These are phyloP conservation scores for Pediacus dermestoides DNA, from an alignment of 2,888 invertebrate species.

Conservation along the genomic window DNA sequence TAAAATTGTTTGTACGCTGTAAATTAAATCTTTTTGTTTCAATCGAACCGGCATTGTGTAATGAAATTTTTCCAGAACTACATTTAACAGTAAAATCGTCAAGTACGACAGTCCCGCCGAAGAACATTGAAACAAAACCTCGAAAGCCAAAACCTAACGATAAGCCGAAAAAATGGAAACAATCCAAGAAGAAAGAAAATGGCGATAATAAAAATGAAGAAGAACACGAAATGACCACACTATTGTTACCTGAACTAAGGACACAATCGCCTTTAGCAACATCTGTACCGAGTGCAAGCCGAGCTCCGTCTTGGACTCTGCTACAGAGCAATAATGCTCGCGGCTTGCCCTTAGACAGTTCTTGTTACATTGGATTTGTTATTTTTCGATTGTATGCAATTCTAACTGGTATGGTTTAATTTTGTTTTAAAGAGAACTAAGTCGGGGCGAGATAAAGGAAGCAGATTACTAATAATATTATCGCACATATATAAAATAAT, in stretches of 20 bases:
- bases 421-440: slow-evolving; percentile 14
- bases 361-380: slow-evolving; percentile 26
- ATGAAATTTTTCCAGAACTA: slow-evolving; percentile 42
- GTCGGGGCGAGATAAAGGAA: not conserved
- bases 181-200: slow-evolving; percentile 38
- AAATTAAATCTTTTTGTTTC: too few relatives aligned
- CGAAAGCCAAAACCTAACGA: slow-evolving; percentile 44
- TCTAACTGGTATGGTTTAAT: slow-evolving; percentile 4
- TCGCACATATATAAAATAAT: too few relatives aligned
- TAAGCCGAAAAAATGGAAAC: slow-evolving; percentile 45
- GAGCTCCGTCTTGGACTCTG: slow-evolving; percentile 42
- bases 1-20: too few relatives aligned
- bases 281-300: slow-evolving; percentile 39
- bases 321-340: slow-evolving; percentile 30
- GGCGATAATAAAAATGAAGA: slow-evolving; percentile 38
- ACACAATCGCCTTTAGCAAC: slow-evolving; percentile 36
- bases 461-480: too few relatives aligned
- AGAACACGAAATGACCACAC: slow-evolving; percentile 39
- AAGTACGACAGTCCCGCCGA: slow-evolving; percentile 45
- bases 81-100: slow-evolving; percentile 46
- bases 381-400: slow-evolving; percentile 23
- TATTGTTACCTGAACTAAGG: slow-evolving; percentile 36
- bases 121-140: slow-evolving; percentile 43
- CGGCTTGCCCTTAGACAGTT: slow-evolving; percentile 23
- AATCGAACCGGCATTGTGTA: too few relatives aligned